Conservation (phyloP, 2,888 invertebrate species). For the Galerucella calmariensis region DNA sequence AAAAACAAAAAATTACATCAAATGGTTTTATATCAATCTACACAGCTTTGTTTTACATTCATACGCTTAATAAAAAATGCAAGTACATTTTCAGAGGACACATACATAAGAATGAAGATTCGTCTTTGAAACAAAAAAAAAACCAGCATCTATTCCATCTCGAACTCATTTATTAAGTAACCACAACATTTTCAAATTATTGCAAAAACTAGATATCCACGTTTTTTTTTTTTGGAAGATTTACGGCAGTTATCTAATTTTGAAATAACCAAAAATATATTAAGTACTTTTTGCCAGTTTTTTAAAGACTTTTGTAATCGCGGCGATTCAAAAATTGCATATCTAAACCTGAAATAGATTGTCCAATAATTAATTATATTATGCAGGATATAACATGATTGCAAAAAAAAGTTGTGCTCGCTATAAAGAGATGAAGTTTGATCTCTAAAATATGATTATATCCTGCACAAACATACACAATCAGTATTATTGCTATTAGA, state of each 20-base stretch:
- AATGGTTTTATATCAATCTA: constrained; percentile 61
- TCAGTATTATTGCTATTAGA: constrained; percentile 36
- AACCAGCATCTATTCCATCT: constrained; percentile 40
- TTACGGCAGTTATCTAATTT: constrained; percentile 24
- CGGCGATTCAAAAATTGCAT: background rate
- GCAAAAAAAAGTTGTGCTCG: background rate
- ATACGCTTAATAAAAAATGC: constrained; percentile 59
- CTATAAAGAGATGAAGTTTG: background rate
- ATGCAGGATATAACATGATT: background rate
- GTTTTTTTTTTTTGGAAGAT: background rate
- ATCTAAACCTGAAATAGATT: constrained; percentile 6
- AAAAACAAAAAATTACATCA: constrained; percentile 55
- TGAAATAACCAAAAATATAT: constrained; percentile 29
- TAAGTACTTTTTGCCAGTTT: constrained; percentile 8
- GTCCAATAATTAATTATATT: background rate
- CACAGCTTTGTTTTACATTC: constrained; percentile 60
- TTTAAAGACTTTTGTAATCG: constrained; percentile 1
- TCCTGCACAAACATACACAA: constrained; percentile 13
- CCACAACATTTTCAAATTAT: background rate
- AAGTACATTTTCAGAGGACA: constrained; percentile 43
- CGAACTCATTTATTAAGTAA: constrained; percentile 26
- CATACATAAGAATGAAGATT: constrained; percentile 30
- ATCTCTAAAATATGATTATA: constrained; percentile 2
- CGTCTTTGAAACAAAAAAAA: constrained; percentile 43
- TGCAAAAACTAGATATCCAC: background rate